Base-by-base conservation (phyloP, 1,140 invertebrate genomes). In the Cryptotermes secundus region DNA sequence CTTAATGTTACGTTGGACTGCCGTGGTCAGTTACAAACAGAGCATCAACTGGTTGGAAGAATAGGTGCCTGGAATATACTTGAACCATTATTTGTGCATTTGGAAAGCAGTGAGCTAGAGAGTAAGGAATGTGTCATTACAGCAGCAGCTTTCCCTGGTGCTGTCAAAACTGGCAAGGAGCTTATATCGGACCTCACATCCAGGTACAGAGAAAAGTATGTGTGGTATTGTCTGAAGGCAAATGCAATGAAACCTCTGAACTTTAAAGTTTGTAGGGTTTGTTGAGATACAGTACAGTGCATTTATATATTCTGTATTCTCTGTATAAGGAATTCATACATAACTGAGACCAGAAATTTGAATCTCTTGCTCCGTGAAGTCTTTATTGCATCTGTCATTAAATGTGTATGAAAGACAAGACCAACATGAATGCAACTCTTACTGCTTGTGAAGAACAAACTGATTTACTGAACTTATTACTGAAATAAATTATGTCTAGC, bases 121-220 rank as follows among this genome's bases (percentile, higher is more conserved):
- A 22, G n/a, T 2, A 36, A 79, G 22, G 79, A 85, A 53, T 86
- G 83, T n/a, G 87, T 84, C 7, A 86, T 89, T 12, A 87, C 86
- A n/a, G 85, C 88, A 42, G 90, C 90, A 14, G 87, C 85, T 89
- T 59, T 91, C 90, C 85, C 38, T 89, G 9, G 87, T 86, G 42
- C 87, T 83, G 19, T 90, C 89, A 65, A 88, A 26, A 85, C 85
- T n/a, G 87, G 86, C 59, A 84, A 88, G 79, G 45, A 84, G 79
- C 79, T 90, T 6, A 88, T 86, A n/a, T 86, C 87, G 22, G 87
- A 85, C n/a, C 49, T 83, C n/a, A 72, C 53, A 38, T 31, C n/a
- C 34, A 83, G 83, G 83, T 83, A n/a, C 10, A 16, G 12, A 80
- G 79, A 34, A 4, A 80, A 80, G 31, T 34, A 34, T 80, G 24